A percentile compares a stretch with the other conserved stretches of the same genome.
Evolutionary conservation across 2,113 vertebrate genomes (phyloP).

Genomic region (Hyaena hyaena): DNA sequence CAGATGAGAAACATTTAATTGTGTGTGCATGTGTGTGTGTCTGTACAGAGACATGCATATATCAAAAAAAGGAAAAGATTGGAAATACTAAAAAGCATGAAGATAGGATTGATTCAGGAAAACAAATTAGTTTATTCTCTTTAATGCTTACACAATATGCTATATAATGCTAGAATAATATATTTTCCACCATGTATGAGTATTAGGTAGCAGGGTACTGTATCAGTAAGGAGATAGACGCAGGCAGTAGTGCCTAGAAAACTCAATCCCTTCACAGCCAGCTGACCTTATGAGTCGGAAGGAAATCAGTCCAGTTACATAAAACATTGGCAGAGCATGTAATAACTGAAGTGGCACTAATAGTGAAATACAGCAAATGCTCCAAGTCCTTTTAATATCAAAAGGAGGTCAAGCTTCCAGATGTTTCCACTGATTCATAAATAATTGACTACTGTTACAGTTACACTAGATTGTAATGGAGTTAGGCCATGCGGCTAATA

Average conservation of each 20-base stretch:
- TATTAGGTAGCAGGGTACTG: background rate
- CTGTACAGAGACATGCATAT: background rate
- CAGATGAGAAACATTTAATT: background rate
- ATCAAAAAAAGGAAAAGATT: background rate
- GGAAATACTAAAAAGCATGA: background rate
- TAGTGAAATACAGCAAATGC: conserved; percentile 67
- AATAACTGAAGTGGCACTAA: conserved; percentile 69
- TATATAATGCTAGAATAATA: background rate
- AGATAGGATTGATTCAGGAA: background rate
- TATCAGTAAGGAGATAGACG: background rate
- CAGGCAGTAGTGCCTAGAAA: background rate
- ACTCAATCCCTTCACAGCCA: background rate
- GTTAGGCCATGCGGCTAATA: conserved; percentile 7
- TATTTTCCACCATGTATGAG: background rate
- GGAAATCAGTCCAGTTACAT: conserved; percentile 30
- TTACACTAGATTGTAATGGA: background rate
- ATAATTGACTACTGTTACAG: conserved; percentile 54
- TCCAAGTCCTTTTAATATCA: conserved; percentile 74
- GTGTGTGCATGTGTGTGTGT: background rate
- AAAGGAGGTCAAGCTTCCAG: conserved; percentile 76
- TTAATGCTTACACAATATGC: background rate
- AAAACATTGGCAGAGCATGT: conserved; percentile 56
- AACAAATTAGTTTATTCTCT: background rate
- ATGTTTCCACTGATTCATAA: conserved; percentile 74
- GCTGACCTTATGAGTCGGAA: background rate